Conservation (phyloP, 92 coral and sea anemone genomes). For the Muricea muricata region DNA sequence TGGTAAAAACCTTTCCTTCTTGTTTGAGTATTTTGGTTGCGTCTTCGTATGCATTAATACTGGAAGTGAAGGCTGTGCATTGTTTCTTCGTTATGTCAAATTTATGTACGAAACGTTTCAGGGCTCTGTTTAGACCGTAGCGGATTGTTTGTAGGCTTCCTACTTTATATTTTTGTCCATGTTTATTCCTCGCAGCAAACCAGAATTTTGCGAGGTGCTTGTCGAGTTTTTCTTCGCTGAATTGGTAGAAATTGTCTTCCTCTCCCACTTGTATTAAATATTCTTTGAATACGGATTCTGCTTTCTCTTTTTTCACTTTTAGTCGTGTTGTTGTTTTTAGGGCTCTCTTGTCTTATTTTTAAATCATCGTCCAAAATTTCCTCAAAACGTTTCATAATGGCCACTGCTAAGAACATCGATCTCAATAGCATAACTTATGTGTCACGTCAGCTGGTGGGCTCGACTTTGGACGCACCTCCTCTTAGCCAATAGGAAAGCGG, state of each 20-base stretch:
- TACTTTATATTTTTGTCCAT: slow-evolving; percentile 3
- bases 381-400: no score
- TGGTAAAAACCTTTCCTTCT: not conserved
- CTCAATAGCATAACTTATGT: not conserved
- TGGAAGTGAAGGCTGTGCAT: not conserved
- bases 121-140: not conserved
- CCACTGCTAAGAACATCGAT: not conserved
- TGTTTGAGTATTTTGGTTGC: not conserved
- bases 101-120: not conserved
- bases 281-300: not conserved
- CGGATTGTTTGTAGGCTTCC: not conserved
- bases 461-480: not conserved
- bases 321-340: not conserved
- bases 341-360: not conserved
- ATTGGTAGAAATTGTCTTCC: not conserved
- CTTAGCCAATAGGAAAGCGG: not conserved
- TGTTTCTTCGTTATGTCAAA: slow-evolving; percentile 8
- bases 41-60: not conserved
- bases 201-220: slow-evolving; percentile 2
- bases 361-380: not conserved
- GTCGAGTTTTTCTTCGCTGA: slow-evolving; percentile 8
- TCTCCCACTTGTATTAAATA: not conserved
- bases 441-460: not conserved
- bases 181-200: slow-evolving; percentile 16
- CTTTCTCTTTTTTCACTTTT: not conserved